These are phyloP conservation scores for Arion vulgaris DNA, from an alignment of 1,140 invertebrate species.

Conservation along the genomic window DNA sequence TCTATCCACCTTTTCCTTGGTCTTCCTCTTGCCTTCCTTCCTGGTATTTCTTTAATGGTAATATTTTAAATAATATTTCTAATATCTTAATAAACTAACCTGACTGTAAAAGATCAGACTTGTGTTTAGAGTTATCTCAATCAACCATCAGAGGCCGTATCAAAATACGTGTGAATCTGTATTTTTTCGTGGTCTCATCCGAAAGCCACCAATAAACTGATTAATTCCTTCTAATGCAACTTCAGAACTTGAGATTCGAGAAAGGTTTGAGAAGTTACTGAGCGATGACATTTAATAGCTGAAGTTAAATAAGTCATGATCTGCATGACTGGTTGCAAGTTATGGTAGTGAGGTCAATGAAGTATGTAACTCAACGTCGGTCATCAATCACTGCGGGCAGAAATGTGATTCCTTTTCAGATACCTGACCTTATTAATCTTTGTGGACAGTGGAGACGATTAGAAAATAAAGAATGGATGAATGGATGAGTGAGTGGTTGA, in stretches of 20 bases:
- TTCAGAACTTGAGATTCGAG: not conserved
- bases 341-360: not conserved
- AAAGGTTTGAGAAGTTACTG: not conserved
- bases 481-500: conserved; percentile 3
- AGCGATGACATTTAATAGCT: not conserved
- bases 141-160: too few relatives aligned
- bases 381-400: not conserved
- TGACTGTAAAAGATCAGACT: too few relatives aligned
- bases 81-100: too few relatives aligned
- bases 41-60: too few relatives aligned
- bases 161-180: too few relatives aligned
- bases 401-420: not conserved
- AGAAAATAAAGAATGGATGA: not conserved
- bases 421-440: not conserved
- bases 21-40: too few relatives aligned
- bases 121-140: too few relatives aligned
- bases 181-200: too few relatives aligned
- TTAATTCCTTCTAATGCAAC: not conserved
- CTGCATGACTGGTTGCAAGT: not conserved
- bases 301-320: conserved; percentile 8
- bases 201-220: too few relatives aligned
- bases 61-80: too few relatives aligned
- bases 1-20: too few relatives aligned
- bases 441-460: not conserved
- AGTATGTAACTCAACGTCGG: not conserved